Evolutionary conservation across 2,113 vertebrate species (phyloP), one percentile per base, ranked within the genome.

Genomic region (Hypomesus transpacificus): DNA sequence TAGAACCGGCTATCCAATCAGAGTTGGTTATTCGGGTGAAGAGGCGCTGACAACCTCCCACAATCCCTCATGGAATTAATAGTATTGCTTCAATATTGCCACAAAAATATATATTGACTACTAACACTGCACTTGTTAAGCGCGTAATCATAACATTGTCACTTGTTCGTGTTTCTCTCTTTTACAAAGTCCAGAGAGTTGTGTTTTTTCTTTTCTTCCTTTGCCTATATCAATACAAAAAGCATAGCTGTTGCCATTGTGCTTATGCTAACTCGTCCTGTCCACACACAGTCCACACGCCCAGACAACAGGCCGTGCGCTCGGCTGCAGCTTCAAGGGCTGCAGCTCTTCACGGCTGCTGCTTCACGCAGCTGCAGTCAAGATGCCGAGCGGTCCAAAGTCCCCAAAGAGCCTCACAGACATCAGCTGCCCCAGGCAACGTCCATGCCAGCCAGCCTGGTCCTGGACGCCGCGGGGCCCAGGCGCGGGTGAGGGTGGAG

Each of bases 21-120:
- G 67, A 84, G 73, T 58, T 59, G 69, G 80, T 78, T 72, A 68
- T 75, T 75, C 87, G 73, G 84, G 80, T 85, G 81, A 86, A 85
- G 83, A 65, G 46, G n/a, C 6, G 4, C 74, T 75, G 82, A 68
- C 66, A 39, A 22, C 20, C 56, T 53, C n/a, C 4, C 56, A 68
- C 69, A 71, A 77, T 85, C 87, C 73, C 75, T 83, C 83, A 81
- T 82, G 84, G 81, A 85, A 88, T 87, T 84, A 74, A 72, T 60
- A 84, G 88, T 93, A 93, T 93, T 93, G 92, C 92, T 92, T 92
- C 80, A 85, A 84, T 92, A 91, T 92, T 91, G 89, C 87, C 89
- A 89, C 84, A 85, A 82, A 86, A 87, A 87, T 70, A 85, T 79
- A 59, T 78, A 85, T 81, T 28, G 66, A 82, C 58, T 75, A 80